Conservation (phyloP, 1,140 invertebrate species). For the Calosoma granatense region DNA sequence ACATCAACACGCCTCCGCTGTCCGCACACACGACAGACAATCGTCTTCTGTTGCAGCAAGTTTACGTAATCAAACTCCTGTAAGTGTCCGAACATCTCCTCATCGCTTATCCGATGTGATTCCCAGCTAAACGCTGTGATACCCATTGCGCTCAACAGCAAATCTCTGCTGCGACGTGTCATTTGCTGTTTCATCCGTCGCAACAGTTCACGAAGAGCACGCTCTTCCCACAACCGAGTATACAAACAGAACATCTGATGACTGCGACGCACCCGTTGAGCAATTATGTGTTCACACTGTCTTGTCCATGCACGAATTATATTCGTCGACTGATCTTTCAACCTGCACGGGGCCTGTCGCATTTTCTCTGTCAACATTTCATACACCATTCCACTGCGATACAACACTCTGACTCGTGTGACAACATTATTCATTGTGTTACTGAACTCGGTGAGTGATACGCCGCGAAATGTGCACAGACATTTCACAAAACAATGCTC, state of each 20-base stretch:
- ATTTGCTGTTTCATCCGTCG: constrained; percentile 37
- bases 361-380: not conserved
- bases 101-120: constrained; percentile 38
- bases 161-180: constrained; percentile 31
- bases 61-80: constrained; percentile 42
- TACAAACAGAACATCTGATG: constrained; percentile 53
- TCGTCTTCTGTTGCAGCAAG: constrained; percentile 42
- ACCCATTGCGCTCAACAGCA: constrained; percentile 36
- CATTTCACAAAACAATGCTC: not conserved
- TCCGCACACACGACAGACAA: constrained; percentile 45
- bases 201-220: constrained; percentile 42
- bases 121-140: constrained; percentile 44
- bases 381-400: not conserved
- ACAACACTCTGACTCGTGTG: not conserved
- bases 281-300: constrained; percentile 53
- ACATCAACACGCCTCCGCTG: constrained; percentile 47
- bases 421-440: constrained; percentile 3
- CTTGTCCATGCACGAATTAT: constrained; percentile 41
- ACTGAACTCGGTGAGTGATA: not conserved
- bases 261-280: constrained; percentile 46
- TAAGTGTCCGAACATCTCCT: constrained; percentile 39
- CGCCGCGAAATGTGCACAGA: not conserved
- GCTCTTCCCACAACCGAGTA: constrained; percentile 49
- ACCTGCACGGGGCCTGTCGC: constrained; percentile 18
- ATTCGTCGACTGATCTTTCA: constrained; percentile 37